Evolutionary conservation across 1,140 invertebrate genomes (phyloP), one percentile per base, ranked within the genome.

Genomic region (Philotrypesis tridentata): DNA sequence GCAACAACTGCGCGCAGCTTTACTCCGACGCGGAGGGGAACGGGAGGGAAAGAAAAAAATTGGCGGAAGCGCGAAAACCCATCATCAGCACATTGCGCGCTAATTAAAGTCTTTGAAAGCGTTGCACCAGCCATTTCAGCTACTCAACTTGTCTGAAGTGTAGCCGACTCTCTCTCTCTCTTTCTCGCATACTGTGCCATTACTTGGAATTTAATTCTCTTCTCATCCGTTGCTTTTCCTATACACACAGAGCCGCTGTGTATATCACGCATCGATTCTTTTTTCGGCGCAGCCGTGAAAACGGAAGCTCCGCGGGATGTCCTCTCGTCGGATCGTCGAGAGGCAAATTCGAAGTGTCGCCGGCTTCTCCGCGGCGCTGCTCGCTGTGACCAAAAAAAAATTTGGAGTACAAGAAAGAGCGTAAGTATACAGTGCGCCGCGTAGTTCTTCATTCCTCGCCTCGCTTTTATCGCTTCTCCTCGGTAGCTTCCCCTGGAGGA

Each of bases 61-160:
- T 37, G 12, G 31, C 67, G 5, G 48, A n/a, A 37, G 71, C 8
- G 72, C 8, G 14, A 75, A 65, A 75, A 67, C 4, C n/a, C n/a
- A 43, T 75, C 37, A 68, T 81, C 37, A 60, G 48, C 40, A 75
- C 63, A 25, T 74, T 40, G 25, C 67, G 67, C 67, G 40, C 61
- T 81, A 75, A 81, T 81, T 81, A 75, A 75, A 68, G 63, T 72
- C 68, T 55, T 74, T 21, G 14, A 27, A 65, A 43, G 72, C 27
- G 29, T 17, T 48, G 23, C 14, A 55, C 9, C 65, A 77, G 25
- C 55, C 68, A 82, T 63, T 77, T 61, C 61, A 71, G 33, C 61
- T 70, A 61, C 80, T 71, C 67, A 33, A 71, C 80, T 72, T 23
- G 23, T 74, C 63, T 76, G 72, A 76, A 75, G 63, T 76, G 27